Percentiles rank a stretch among this genome's conserved stretches.
Conservation (phyloP, 2,888 invertebrate species). For the Sialis fuliginosa region DNA sequence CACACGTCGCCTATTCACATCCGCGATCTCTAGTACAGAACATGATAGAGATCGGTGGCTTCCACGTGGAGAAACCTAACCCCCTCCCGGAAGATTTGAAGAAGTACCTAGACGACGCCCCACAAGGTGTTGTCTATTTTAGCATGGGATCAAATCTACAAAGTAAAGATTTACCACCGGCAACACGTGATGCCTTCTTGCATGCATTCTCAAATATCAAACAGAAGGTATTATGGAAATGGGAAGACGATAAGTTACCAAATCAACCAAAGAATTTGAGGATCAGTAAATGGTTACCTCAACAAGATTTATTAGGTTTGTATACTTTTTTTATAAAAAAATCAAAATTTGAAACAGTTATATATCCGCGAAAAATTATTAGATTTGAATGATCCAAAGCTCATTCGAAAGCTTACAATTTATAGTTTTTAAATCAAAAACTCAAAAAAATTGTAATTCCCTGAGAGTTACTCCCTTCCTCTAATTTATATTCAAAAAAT, state of each 20-base stretch:
- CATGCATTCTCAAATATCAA: conserved; percentile 18
- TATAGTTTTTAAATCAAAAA: too few species aligned
- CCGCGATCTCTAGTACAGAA: conserved; percentile 17
- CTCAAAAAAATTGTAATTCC: too few species aligned
- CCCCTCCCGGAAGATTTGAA: conserved; percentile 12
- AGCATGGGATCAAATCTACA: conserved; percentile 20
- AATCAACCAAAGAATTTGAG: conserved; percentile 24
- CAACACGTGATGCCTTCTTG: conserved; percentile 14
- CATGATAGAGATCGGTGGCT: conserved; percentile 18
- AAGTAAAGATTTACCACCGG: conserved; percentile 14
- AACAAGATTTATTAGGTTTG: conserved; percentile 19
- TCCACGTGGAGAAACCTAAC: conserved; percentile 13
- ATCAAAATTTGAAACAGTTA: too few species aligned
- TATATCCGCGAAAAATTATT: too few species aligned
- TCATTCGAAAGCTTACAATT: too few species aligned
- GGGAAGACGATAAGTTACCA: conserved; percentile 24
- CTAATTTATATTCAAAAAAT: too few species aligned
- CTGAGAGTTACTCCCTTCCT: too few species aligned
- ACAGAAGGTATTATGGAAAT: conserved; percentile 30
- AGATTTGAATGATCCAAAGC: too few species aligned
- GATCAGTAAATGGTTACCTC: conserved; percentile 19
- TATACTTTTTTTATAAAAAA: too few species aligned
- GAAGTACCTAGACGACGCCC: conserved; percentile 16
- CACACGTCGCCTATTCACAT: conserved; percentile 16
- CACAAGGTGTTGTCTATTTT: conserved; percentile 20